Evolutionary conservation across 2,113 vertebrate genomes (phyloP), one percentile per base, ranked within the genome.

Genomic region (Oceanodroma tethys): DNA sequence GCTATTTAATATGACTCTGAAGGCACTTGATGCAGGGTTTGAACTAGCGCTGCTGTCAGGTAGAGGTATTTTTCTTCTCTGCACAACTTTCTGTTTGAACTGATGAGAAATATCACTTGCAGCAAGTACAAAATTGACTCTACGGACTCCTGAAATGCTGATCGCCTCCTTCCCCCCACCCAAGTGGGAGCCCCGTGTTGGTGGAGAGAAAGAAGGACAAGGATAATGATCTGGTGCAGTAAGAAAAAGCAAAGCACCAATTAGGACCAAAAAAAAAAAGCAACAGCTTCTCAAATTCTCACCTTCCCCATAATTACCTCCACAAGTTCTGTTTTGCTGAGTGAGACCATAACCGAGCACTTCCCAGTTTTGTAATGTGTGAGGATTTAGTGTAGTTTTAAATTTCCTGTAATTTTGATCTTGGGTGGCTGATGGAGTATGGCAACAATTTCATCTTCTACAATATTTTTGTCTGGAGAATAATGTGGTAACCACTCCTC

Each of bases 111-210:
- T 1, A 68, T 1, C 53, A 40, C n/a, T 16, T 56, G 8, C 10
- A 45, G 4, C 20, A 10, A 63, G 55, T 23, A 71, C 34, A 63
- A 38, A 71, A 22, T 8, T 2, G 16, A 22, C 38, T n/a, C 22
- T 5, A 15, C 1, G 3, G 16, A 16, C 50, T 55, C 43, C 36
- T n/a, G 15, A 72, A 74, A 70, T 8, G 11, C 56, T 27, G 26
- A 7, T 4, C 2, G 16, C 6, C 7, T 68, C 36, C 18, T 6
- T 17, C 9, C 3, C 6, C 8, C 2, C 48, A 9, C 2, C 12
- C 29, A 32, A 23, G 53, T 4, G 20, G 34, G n/a, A 74, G 16
- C 22, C 70, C 23, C 3, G 6, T 25, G 14, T 1, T 75, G 60
- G 40, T 7, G 13, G 36, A 42, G 30, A 60, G 43, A 84, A 29